Conservation (phyloP, 2,888 invertebrate genomes). For the Arge pagana region DNA sequence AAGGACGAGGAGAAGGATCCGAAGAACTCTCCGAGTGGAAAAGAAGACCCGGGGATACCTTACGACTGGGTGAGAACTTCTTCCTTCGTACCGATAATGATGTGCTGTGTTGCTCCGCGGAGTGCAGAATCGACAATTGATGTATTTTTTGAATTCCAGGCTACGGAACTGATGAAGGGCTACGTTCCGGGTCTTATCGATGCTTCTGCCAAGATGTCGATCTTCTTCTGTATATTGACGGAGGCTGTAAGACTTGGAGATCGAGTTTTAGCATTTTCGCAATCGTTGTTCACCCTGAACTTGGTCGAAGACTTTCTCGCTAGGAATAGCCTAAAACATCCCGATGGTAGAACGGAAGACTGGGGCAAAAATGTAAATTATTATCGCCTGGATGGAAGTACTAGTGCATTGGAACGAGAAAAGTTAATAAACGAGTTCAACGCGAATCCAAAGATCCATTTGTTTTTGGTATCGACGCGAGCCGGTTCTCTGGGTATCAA, state of each 20-base stretch:
- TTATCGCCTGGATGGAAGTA: constrained; percentile 94
- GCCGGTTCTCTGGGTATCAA: constrained; percentile 98
- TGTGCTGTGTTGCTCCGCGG: not conserved
- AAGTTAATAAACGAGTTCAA: constrained; percentile 97
- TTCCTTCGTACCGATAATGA: not conserved
- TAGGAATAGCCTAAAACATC: constrained; percentile 64
- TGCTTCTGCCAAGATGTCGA: constrained; percentile 93
- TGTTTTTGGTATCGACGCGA: constrained; percentile 95
- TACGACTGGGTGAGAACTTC: constrained; percentile 76
- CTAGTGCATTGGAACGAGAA: constrained; percentile 91
- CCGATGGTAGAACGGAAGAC: constrained; percentile 67
- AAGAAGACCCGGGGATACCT: constrained; percentile 81
- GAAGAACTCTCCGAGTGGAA: constrained; percentile 60
- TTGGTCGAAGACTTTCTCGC: constrained; percentile 92
- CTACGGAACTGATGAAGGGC: constrained; percentile 78
- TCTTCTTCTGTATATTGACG: constrained; percentile 89
- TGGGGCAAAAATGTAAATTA: constrained; percentile 90
- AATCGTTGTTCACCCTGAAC: constrained; percentile 93
- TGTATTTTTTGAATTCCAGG: constrained; percentile 58
- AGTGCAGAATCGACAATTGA: not conserved
- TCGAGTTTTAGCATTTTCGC: constrained; percentile 92
- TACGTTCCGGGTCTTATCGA: constrained; percentile 89
- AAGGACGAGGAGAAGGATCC: constrained; percentile 66
- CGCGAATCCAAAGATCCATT: constrained; percentile 78
- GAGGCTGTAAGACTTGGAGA: constrained; percentile 88